Evolutionary conservation across 2,113 vertebrate species (phyloP).

Genomic region (Cairina moschata): DNA sequence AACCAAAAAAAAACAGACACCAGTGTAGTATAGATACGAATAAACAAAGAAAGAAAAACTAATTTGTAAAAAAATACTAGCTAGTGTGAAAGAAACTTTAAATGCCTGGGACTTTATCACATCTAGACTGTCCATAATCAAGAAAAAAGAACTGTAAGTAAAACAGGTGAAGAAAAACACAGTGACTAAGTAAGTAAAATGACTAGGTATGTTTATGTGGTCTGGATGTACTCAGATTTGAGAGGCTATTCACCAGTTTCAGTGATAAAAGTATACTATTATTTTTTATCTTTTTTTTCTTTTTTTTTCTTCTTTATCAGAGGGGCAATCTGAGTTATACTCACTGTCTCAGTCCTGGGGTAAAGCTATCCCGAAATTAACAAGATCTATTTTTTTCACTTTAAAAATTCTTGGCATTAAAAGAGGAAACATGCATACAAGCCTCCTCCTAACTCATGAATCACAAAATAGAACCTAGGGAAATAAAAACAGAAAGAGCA

Average conservation of each 20-base stretch:
- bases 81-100: neutral
- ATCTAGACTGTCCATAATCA: neutral
- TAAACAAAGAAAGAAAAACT: neutral
- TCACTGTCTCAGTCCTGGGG: neutral
- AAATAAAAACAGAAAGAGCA: neutral
- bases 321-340: neutral
- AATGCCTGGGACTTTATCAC: neutral
- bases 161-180: neutral
- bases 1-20: neutral
- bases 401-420: neutral
- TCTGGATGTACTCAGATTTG: neutral
- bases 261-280: neutral
- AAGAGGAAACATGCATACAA: neutral
- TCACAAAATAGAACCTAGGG: neutral
- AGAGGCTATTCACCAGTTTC: neutral
- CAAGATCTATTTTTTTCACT: neutral
- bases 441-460: neutral
- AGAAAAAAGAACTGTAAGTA: neutral
- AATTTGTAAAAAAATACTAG: neutral
- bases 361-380: neutral
- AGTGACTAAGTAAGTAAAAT: too few relatives aligned
- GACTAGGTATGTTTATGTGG: accelerated
- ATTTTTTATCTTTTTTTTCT: neutral
- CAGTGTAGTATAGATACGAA: accelerated
- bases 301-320: neutral